Base-by-base conservation (phyloP, 1,140 invertebrate genomes). In the Myzus persicae region DNA sequence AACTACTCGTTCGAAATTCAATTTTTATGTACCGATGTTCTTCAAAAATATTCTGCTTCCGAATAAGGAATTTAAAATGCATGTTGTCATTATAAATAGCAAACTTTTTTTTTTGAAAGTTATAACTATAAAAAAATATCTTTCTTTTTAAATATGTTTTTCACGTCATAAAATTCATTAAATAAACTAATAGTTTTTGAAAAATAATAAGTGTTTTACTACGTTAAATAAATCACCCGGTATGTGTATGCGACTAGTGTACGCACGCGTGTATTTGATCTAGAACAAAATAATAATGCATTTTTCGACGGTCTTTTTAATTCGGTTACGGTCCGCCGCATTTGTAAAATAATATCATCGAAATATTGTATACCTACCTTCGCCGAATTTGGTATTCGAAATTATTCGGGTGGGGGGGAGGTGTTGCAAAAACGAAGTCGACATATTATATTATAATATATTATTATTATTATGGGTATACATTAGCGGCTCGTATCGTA, bases 321-420 rank as follows among this genome's bases (percentile, higher is more conserved):
- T 36, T 88, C 7, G n/a, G 46, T 51, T 24, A 24, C 18, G 26
- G 84, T 46, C 31, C 44, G 85, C 20, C 44, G 46, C 31, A 87
- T 87, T 87, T 11, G 85, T 87, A 48, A 88, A 88, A 48, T 88
- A 88, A 48, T 88, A 48, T 88, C 82, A 5, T 85, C 38, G 14
- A 31, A 85, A 85, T 42, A 84, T 40, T 84, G 31, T 84, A 14
- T 76, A n/a, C 59, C 54, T 59, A 31, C 8, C 18, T 18, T n/a
- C 14, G 14, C 36, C 11, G 14, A 38, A 42, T 7, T 84, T 24
- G 26, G 40, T 44, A 40, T 46, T 46, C 14, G 26, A 85, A 85
- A 85, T 85, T 44, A 40, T 87, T 31, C 9, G 85, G 20, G 26
- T n/a, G n/a, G n/a, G n/a, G 42, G 42, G 38, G 84, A 59, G n/a